A percentile compares a stretch with the other conserved stretches of the same genome.
These are phyloP conservation scores for Phenganax subtilis DNA, from an alignment of 92 coral and sea anemone species.

Conservation along the genomic window DNA sequence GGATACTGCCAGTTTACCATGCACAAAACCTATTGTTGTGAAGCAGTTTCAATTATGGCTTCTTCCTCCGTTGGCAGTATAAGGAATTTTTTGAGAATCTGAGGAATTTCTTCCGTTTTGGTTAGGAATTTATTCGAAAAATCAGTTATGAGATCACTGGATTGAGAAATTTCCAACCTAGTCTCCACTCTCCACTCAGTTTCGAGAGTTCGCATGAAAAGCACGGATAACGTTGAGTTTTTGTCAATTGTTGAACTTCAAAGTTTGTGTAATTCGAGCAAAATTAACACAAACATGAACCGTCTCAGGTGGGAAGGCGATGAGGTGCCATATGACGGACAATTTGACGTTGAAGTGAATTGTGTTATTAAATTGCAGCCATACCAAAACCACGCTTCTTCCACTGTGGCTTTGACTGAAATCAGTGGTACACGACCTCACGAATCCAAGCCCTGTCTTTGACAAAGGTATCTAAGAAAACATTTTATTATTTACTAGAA, in stretches of 20 bases:
- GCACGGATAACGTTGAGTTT: too few relatives aligned
- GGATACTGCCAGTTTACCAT: too few relatives aligned
- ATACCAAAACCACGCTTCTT: constrained; percentile 16
- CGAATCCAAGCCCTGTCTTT: constrained; percentile 46
- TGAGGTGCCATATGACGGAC: constrained; percentile 15
- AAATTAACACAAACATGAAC: constrained; percentile 14
- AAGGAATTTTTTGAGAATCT: too few relatives aligned
- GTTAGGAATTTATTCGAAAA: too few relatives aligned
- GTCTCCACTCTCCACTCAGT: too few relatives aligned
- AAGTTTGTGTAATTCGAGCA: not conserved
- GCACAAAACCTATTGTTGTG: too few relatives aligned
- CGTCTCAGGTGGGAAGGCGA: constrained; percentile 35
- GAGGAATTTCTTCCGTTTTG: too few relatives aligned
- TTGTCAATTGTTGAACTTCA: not conserved
- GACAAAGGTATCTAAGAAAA: constrained; percentile 25
- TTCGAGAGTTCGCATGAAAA: too few relatives aligned
- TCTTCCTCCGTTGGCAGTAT: too few relatives aligned
- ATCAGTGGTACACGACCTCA: constrained; percentile 29
- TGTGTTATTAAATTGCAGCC: constrained; percentile 24
- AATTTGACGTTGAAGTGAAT: constrained; percentile 18
- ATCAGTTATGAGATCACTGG: too few relatives aligned
- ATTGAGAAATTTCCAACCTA: too few relatives aligned
- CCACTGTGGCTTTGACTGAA: constrained; percentile 28
- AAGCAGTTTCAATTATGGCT: too few relatives aligned
- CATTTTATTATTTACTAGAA: not conserved